phyloP scores from a whole-genome alignment of 2,888 invertebrate species.

The Elysia crispata region DNA sequence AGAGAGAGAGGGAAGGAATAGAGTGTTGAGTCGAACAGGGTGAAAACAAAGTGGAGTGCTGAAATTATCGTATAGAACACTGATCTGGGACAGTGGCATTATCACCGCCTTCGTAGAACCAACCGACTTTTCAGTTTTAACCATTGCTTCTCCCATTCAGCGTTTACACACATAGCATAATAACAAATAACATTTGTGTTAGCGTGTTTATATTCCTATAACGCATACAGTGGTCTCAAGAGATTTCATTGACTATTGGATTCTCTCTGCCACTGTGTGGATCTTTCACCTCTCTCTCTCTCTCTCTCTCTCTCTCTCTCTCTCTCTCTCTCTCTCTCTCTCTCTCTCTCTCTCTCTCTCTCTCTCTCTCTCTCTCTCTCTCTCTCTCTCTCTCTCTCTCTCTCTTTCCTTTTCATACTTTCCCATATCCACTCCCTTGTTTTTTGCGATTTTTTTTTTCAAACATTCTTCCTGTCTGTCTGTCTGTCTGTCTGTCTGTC shows the following conservation, averaged over 20 bases:
- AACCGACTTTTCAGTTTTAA: too few species aligned
- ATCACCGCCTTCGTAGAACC: too few species aligned
- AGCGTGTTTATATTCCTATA: too few species aligned
- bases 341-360: conserved; percentile 32
- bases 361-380: conserved; percentile 26
- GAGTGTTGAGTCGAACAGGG: background rate
- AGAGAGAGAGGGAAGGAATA: background rate
- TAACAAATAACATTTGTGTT: too few species aligned
- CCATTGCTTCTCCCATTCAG: too few species aligned
- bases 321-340: conserved; percentile 24
- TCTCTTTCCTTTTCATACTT: background rate
- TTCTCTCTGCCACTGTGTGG: too few species aligned
- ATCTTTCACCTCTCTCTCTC: too few species aligned
- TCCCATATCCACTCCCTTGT: conserved; percentile 21
- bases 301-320: too few species aligned
- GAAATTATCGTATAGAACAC: background rate
- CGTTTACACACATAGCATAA: too few species aligned
- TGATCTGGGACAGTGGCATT: too few species aligned
- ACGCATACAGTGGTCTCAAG: too few species aligned
- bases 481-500: conserved; percentile 17
- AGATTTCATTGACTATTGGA: too few species aligned
- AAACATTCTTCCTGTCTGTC: background rate
- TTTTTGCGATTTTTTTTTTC: conserved; percentile 14
- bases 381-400: conserved; percentile 28
- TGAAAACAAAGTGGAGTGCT: background rate